Base-by-base conservation (phyloP, 1,140 invertebrate genomes). In the Euschistus heros region DNA sequence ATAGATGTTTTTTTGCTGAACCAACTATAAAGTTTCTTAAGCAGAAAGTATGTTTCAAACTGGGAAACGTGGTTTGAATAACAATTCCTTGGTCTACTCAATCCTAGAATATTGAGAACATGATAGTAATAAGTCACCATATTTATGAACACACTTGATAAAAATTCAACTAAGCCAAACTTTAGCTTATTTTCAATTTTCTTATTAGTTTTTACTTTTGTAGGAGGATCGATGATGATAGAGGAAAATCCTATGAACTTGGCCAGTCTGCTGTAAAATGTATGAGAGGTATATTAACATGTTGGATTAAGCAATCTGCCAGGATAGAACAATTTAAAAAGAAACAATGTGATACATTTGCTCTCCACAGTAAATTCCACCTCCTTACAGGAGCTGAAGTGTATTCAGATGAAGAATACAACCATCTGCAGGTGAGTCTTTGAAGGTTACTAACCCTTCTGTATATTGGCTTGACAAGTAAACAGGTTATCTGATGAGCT, bases 241-340 rank as follows among this genome's bases (percentile, higher is more conserved):
- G 94, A 71, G 97, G 97, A 37, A 93, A 97, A 75, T 94, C 93
- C 0, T 92, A 98, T 76, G 96, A 98, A 76, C 78, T 99, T n/a
- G 92, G 94, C 0, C 96, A 99, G 77, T 92, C 91, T 50, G 88
- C 93, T 27, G 93, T 99, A 0, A 99, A 99, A 79, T 97, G 94
- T 73, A 99, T 99, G 96, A 79, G 97, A 65, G 97, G 97, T 37
- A 96, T 99, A 70, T 79, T 99, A 42, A 88, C 91, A 75, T 97
- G 94, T 75, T 99, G 97, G 97, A 89, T 98, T 72, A 88, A 89
- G 73, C 96, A 99, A 74, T 85, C 94, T 0, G 76, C 84, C 6
- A 84, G 91, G 73, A 84, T 98, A 18, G 96, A 99, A 76, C 81
- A 86, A 44, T 99, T 99, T 73, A 99, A 99, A 77, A 84, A 86